phyloP scores from a whole-genome alignment of 2,113 vertebrate genomes.

The Carassius auratus region DNA sequence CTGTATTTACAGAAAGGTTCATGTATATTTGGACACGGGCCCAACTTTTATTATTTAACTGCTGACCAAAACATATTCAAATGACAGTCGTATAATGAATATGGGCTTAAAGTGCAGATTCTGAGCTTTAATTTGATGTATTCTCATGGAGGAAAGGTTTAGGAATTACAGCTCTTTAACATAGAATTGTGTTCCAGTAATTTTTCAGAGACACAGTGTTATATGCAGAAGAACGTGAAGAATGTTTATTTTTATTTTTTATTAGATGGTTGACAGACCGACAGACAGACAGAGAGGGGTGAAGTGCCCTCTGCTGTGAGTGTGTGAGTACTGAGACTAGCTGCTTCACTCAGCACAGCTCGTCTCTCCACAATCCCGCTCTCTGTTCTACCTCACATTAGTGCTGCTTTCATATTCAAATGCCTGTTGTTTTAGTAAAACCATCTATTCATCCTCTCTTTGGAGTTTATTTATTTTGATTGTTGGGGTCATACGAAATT shows the following conservation, averaged over 20 bases:
- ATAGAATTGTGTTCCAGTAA: neutral
- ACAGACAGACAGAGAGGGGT: neutral
- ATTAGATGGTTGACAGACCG: neutral
- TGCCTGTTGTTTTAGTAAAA: conserved; percentile 48
- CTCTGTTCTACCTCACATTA: conserved; percentile 48
- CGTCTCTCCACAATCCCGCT: conserved; percentile 30
- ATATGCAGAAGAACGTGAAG: neutral
- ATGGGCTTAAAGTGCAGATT: too few relatives aligned
- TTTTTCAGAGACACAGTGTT: neutral
- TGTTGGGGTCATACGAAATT: conserved; percentile 42
- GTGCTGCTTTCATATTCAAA: conserved; percentile 53
- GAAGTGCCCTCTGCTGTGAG: conserved; percentile 42
- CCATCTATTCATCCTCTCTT: conserved; percentile 47
- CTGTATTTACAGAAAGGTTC: too few relatives aligned
- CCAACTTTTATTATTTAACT: too few relatives aligned
- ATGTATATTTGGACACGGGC: too few relatives aligned
- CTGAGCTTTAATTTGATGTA: too few relatives aligned
- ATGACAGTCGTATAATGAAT: too few relatives aligned
- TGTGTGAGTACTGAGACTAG: conserved; percentile 8
- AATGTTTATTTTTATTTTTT: neutral
- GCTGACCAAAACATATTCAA: too few relatives aligned
- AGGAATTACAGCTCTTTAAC: too few relatives aligned
- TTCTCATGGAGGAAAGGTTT: too few relatives aligned
- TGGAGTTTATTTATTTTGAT: conserved; percentile 47
- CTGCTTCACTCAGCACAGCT: conserved; percentile 5